Evolutionary conservation across 1,140 invertebrate genomes (phyloP).

Genomic region (Drosophila pruinosa): DNA sequence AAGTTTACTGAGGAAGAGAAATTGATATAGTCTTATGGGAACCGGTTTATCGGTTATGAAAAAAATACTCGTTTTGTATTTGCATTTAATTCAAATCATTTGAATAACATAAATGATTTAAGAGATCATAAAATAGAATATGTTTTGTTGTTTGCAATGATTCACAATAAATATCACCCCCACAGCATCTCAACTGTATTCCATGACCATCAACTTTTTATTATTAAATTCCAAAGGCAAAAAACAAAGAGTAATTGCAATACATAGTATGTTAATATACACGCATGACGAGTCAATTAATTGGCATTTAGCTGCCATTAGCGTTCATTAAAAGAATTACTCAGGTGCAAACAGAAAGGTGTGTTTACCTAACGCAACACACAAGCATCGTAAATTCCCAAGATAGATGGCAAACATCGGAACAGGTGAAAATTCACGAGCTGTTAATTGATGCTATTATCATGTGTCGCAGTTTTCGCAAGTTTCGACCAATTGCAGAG

Average conservation of each 20-base stretch:
- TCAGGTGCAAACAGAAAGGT: constrained; percentile 34
- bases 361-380: constrained; percentile 11
- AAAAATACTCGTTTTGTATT: neutral
- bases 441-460: constrained; percentile 41
- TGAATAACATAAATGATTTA: neutral
- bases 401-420: constrained; percentile 1
- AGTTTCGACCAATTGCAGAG: no score
- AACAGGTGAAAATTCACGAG: constrained; percentile 24
- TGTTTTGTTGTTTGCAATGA: neutral
- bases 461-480: neutral
- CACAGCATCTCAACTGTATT: neutral
- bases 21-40: neutral
- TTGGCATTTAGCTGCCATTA: constrained; percentile 60
- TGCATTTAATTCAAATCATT: neutral
- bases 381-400: neutral
- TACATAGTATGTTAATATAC: neutral
- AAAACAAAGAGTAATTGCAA: neutral
- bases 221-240: constrained; percentile 36
- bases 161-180: neutral
- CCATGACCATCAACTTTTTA: constrained; percentile 46
- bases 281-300: constrained; percentile 52
- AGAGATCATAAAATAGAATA: neutral
- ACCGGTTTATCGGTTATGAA: neutral
- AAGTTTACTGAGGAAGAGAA: neutral
- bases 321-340: constrained; percentile 49